Evolutionary conservation across 2,888 invertebrate species (phyloP), one percentile per base, ranked within the genome.

Genomic region (Lasius platythorax): DNA sequence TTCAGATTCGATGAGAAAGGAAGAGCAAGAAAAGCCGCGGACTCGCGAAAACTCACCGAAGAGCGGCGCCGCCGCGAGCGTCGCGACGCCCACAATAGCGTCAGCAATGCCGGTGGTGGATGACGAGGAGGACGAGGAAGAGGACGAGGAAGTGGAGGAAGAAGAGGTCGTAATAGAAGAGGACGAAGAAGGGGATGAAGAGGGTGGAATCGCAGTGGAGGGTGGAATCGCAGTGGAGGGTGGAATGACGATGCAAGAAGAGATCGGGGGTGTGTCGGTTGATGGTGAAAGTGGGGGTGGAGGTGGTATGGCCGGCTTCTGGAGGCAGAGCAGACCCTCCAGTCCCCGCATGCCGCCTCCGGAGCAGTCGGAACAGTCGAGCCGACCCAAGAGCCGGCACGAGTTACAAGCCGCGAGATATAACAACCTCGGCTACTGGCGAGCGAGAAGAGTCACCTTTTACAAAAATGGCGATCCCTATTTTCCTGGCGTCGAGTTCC

Each of bases 381-480:
- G 79, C 78, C 78, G 78, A 93, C 96, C 90, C 95, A 96, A 95
- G 96, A 96, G 95, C 94, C 96, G 95, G 93, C 96, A 83, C 96
- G 96, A 94, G 95, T 97, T 91, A 94, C 95, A 93, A 67, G 92
- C 92, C 82, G 94, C 95, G 86, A 95, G 97, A 91, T 98, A 98
- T 95, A 97, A 97, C 88, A 98, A 98, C 94, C 96, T 98, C 75
- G 98, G 98, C 88, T 98, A 97, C 94, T 98, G 98, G 98, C 97
- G 97, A 92, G 98, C 98, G 0, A 96, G 98, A 84, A 96, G 98
- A 75, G 98, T 99, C 83, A 97, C 98, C 1, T 99, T 99, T 95
- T 99, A 98, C 95, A 97, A 98, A 94, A 99, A 99, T 96, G 99
- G 99, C 3, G 99, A 99, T 94, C 98, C 98, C 0, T 98, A 98